Base-by-base conservation (phyloP, 2,797 vertebrate genomes). In the Lacerta agilis region DNA sequence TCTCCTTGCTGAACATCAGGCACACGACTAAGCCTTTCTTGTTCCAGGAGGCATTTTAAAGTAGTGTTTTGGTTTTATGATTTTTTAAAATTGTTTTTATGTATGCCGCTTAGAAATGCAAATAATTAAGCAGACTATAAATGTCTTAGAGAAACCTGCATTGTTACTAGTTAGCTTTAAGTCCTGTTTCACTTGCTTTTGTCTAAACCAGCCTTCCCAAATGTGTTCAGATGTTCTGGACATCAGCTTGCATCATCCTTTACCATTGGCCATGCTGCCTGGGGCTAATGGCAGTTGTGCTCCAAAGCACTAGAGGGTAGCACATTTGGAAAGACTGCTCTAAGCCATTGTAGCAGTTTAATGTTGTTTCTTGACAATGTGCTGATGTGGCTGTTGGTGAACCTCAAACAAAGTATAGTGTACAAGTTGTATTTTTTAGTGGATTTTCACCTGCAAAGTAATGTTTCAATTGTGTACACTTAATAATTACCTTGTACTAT, bases 401-500 rank as follows among this genome's bases (percentile, higher is more conserved):
- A 43, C 41, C 43, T 43, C 41, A 7, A 43, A 43, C 4, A 43
- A 43, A 43, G 41, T 29, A 41, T 69, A 20, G 3, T 79, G 41
- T 43, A 43, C 41, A 43, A 43, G 49, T 80, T n/a, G 36, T 36
- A 55, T 69, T 15, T 75, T 87, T 91, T 20, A 5, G 3, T 80
- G 61, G 10, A 7, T 85, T 1, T 9, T 38, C 1, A 80, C 3
- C 76, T 36, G 79, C 79, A 86, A 49, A 86, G 58, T 66, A 89
- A 67, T 66, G 71, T 58, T 90, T 75, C 88, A 79, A 10, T 45
- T 80, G 9, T 45, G 49, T 91, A 79, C 88, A 91, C 86, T 81
- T 87, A 92, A 71, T 90, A 80, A 86, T 81, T 91, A 79, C 5
- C 1, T 7, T 92, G 0, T 85, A 81, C 90, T 94, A 88, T 83